Evolutionary conservation across 2,888 invertebrate genomes (phyloP), one percentile per base, ranked within the genome.

Genomic region (Caenorhabditis doughertyi): DNA sequence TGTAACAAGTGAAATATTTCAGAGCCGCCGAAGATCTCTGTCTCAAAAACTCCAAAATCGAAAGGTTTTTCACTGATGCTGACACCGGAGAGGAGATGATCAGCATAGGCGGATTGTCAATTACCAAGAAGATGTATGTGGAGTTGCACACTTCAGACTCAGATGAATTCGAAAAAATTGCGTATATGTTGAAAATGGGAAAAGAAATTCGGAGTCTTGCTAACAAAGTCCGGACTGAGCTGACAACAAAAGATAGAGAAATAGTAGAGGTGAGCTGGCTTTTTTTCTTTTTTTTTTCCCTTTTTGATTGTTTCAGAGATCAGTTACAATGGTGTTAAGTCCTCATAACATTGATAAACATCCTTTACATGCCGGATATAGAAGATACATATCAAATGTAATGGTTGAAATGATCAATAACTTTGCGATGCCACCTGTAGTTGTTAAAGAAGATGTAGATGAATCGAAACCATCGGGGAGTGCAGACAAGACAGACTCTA

Each of bases 151-250:
- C 18, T 2, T 51, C 42, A n/a, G 62, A 29, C 3, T 51, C 42
- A n/a, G 62, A 49, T 0, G 51, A 72, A 27, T 39, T 47, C n/a
- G 32, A 49, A 3, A 81, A 81, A 44, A 2, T 81, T 21, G 21
- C 11, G 0, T 81, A 81, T 35, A 18, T 81, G 1, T 51, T 81
- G 0, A 58, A 71, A 64, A 65, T 81, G 58, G 81, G 74, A n/a
- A 58, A 53, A 5, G 60, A 81, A 23, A 81, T 81, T 1, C 47
- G 25, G 32, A 39, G 32, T 18, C 4, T 64, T 7, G 64, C 64
- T 8, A 1, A 16, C 5, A n/a, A 11, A 2, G 60, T 60, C 11
- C 42, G 42, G n/a, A 42, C 42, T 13, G n/a, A 42, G 13, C 9
- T 60, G 29, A 67, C 32, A 5, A 13, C 18, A 9, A 51, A 67